Evolutionary conservation across 2,797 vertebrate species (phyloP), one percentile per base, ranked within the genome.

Genomic region (Perodicticus potto): DNA sequence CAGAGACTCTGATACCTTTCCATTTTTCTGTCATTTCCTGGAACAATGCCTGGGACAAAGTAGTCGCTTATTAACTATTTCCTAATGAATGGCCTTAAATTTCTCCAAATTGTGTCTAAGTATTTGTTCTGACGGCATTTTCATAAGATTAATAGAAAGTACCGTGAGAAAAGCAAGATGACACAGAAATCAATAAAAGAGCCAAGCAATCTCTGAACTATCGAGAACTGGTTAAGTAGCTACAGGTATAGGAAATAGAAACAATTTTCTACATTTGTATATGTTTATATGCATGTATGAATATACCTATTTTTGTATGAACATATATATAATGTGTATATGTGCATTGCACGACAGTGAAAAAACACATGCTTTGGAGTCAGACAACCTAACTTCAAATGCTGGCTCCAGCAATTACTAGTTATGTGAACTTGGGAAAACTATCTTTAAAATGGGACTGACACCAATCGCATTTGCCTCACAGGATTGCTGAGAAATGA

Each of bases 31-130:
- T 70, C 61, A 89, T 91, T 92, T 94, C 7, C 29, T 81, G 40
- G 16, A 92, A 57, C 17, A 65, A 91, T 40, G 23, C 17, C n/a
- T 89, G 87, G 10, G 27, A 57, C 27, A 93, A 29, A 74, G 37
- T 73, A 59, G 49, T 32, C 83, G 14, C 20, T 95, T 69, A 53
- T 45, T 91, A 76, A 91, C 37, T 74, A 78, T 87, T 82, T 86
- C 6, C 7, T 73, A 57, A 84, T 49, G 1, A 82, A 78, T 20
- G 9, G 61, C 27, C 11, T 81, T 72, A 25, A 27, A 45, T 86
- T 93, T 78, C 19, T 16, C 49, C 57, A 25, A 74, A 80, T 80
- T 80, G 7, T 69, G 10, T 67, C 40, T 80, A 63, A 73, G 57
- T 74, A 53, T 76, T 53, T 7, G 0, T 7, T 73, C n/a, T 78